phyloP scores from a whole-genome alignment of 2,113 vertebrate genomes.

The Rhinogobius similis region DNA sequence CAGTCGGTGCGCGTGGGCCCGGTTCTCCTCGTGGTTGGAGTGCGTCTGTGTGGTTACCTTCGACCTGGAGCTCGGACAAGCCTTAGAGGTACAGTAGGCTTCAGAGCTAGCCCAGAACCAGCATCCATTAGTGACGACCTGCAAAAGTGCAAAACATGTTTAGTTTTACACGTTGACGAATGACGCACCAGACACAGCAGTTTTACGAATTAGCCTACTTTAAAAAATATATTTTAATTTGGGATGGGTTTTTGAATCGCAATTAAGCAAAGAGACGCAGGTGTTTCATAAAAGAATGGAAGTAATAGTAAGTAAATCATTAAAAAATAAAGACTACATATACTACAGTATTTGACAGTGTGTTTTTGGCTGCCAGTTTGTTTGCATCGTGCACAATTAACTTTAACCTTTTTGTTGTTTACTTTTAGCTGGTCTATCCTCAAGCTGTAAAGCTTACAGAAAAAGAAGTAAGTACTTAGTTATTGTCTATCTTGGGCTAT shows the following conservation, averaged over 20 bases:
- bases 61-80: conserved; percentile 93
- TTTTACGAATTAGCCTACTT: too few species aligned
- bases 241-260: too few species aligned
- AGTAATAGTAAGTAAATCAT: too few species aligned
- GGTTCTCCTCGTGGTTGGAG: conserved; percentile 89
- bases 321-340: too few species aligned
- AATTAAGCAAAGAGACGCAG: too few species aligned
- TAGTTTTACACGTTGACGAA: too few species aligned
- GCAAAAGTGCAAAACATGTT: background rate
- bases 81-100: conserved; percentile 83
- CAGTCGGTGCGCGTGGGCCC: conserved; percentile 76
- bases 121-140: conserved; percentile 4
- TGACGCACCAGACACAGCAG: too few species aligned
- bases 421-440: conserved; percentile 87
- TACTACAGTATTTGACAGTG: too few species aligned
- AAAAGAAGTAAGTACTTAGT: conserved; percentile 84
- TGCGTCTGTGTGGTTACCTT: conserved; percentile 93
- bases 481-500: background rate
- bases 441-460: conserved; percentile 87
- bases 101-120: conserved; percentile 49
- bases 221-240: too few species aligned
- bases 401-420: background rate
- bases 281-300: too few species aligned
- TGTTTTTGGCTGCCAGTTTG: too few species aligned
- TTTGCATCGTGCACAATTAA: background rate